Evolutionary conservation across 1,140 invertebrate genomes (phyloP).

Genomic region (Hestina assimilis): DNA sequence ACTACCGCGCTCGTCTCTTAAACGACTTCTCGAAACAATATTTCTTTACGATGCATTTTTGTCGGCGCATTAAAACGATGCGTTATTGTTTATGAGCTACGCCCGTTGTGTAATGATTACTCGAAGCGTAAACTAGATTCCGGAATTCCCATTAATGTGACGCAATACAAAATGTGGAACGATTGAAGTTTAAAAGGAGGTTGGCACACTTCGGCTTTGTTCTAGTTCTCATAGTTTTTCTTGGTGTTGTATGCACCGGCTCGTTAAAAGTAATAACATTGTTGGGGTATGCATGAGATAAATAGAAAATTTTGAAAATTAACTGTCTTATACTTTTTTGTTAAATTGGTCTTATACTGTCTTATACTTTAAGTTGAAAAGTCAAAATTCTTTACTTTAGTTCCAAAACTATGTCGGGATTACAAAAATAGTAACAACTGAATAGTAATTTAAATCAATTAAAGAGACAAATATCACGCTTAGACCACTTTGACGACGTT

Average conservation of each 20-base stretch:
- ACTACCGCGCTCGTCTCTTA: constrained; percentile 42
- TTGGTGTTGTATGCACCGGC: constrained; percentile 12
- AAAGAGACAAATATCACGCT: no score
- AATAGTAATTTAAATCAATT: no score
- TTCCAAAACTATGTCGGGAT: no score
- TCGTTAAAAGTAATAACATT: constrained; percentile 10
- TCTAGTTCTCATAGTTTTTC: constrained; percentile 30
- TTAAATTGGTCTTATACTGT: no score
- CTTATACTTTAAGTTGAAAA: no score
- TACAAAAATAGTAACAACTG: no score
- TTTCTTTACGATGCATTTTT: constrained; percentile 34
- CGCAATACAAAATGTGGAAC: constrained; percentile 43
- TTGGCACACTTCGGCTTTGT: constrained; percentile 34
- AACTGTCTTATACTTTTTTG: not conserved
- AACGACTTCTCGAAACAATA: constrained; percentile 41
- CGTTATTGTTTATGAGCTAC: constrained; percentile 45
- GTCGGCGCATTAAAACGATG: constrained; percentile 37
- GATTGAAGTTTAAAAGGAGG: constrained; percentile 41
- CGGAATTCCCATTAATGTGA: constrained; percentile 54
- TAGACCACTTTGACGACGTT: no score
- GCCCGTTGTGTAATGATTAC: constrained; percentile 50
- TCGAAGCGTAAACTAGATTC: constrained; percentile 44
- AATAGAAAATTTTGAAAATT: not conserved
- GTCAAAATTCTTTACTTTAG: no score
- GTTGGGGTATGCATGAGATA: not conserved